phyloP scores from a whole-genome alignment of 2,888 invertebrate species.

The Lasioglossum figueresi region DNA sequence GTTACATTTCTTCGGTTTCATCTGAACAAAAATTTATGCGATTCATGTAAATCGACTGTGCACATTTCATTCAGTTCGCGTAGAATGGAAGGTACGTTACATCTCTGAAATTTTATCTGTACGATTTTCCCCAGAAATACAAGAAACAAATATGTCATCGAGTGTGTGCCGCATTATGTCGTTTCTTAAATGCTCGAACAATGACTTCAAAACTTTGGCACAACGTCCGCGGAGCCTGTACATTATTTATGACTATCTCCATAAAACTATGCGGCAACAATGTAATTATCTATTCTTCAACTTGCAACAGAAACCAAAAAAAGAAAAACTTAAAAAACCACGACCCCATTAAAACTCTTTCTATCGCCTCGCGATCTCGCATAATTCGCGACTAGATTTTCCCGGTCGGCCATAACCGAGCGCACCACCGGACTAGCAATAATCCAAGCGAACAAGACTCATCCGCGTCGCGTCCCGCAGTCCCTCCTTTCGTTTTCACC shows the following conservation, averaged over 20 bases:
- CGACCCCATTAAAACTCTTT: not conserved
- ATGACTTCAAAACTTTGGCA: not conserved
- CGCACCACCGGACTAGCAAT: not conserved
- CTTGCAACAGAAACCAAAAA: not conserved
- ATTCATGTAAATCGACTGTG: not conserved
- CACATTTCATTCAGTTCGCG: not conserved
- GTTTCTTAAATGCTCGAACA: too few species aligned
- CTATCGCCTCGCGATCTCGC: not conserved
- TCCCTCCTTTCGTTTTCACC: slow-evolving; percentile 2
- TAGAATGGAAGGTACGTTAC: not conserved
- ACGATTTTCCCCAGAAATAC: not conserved
- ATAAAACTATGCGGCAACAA: not conserved
- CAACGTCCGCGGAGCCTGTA: not conserved
- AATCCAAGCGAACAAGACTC: slow-evolving; percentile 3
- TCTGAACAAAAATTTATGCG: not conserved
- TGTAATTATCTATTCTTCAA: not conserved
- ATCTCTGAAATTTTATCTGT: too few species aligned
- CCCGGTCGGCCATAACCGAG: not conserved
- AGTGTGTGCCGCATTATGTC: too few species aligned
- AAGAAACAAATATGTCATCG: too few species aligned
- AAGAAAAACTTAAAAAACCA: not conserved
- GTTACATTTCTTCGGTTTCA: not conserved
- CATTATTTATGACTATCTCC: not conserved
- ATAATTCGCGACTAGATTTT: not conserved
- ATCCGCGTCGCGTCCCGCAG: not conserved